Evolutionary conservation across 2,888 invertebrate species (phyloP).

Genomic region (Caenorhabditis drosophilae): DNA sequence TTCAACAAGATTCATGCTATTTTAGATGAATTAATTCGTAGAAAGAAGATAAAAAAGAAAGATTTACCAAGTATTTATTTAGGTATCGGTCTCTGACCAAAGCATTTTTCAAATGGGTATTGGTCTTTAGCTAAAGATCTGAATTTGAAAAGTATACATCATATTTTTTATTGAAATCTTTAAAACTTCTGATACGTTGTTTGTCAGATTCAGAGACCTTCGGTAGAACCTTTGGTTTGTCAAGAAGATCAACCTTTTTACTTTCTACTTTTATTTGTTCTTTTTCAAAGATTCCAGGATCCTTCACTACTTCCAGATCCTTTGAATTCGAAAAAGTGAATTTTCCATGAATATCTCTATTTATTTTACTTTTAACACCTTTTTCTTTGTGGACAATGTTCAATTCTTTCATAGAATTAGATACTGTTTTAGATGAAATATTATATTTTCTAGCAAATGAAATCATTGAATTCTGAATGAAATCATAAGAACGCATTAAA

Average conservation of each 20-base stretch:
- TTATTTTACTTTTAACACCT: conserved; percentile 11
- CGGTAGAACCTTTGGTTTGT: conserved; percentile 20
- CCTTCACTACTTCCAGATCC: conserved; percentile 15
- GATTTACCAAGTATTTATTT: conserved; percentile 31
- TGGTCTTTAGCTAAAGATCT: conserved; percentile 22
- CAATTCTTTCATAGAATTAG: conserved; percentile 24
- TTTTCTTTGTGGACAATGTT: conserved; percentile 16
- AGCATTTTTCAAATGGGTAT: conserved; percentile 16
- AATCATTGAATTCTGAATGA: conserved; percentile 18
- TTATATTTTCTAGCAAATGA: conserved; percentile 24
- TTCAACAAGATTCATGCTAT: conserved; percentile 46
- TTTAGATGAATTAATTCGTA: conserved; percentile 32
- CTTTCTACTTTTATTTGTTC: conserved; percentile 21
- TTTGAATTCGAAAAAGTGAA: conserved; percentile 10
- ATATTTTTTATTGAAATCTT: conserved; percentile 12
- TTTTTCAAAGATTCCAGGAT: conserved; percentile 12
- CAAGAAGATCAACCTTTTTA: conserved; percentile 28
- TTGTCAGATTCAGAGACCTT: conserved; percentile 8
- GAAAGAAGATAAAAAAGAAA: conserved; percentile 17
- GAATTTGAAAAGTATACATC: conserved; percentile 29
- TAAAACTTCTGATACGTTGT: conserved; percentile 9
- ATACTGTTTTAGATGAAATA: conserved; percentile 24
- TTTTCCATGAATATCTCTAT: conserved; percentile 22
- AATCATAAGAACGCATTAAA: conserved; percentile 19
- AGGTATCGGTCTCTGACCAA: conserved; percentile 26